phyloP scores from a whole-genome alignment of 2,113 vertebrate species.

The Diadophis punctatus region DNA sequence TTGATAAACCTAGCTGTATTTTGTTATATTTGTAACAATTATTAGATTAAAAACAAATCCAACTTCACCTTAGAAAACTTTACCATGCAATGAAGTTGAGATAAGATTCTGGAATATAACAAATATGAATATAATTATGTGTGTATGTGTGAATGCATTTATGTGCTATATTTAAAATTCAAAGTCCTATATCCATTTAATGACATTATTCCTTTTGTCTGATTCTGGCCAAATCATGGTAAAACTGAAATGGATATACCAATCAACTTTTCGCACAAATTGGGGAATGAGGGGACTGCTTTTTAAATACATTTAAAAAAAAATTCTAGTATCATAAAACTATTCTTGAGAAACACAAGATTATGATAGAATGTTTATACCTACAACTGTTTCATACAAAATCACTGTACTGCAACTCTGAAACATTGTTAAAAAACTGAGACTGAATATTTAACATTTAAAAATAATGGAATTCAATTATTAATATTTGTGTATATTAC shows the following conservation, averaged over 20 bases:
- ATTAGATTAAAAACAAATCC: conserved; percentile 17
- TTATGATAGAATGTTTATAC: neutral
- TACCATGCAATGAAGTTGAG: neutral
- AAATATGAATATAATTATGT: neutral
- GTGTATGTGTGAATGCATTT: conserved; percentile 13
- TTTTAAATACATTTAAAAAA: conserved; percentile 27
- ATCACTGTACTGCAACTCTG: neutral
- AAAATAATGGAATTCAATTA: conserved; percentile 15
- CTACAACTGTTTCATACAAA: conserved; percentile 7
- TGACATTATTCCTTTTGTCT: neutral
- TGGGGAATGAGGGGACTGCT: neutral
- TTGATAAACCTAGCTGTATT: neutral
- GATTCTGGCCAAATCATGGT: neutral
- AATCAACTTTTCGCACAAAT: neutral
- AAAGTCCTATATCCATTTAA: neutral
- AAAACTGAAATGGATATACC: neutral
- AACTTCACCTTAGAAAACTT: neutral
- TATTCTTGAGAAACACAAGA: neutral
- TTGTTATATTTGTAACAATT: conserved; percentile 29
- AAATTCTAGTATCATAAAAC: conserved; percentile 4
- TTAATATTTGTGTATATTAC: neutral
- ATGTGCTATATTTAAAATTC: neutral
- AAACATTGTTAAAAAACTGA: neutral
- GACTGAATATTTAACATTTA: conserved; percentile 8
- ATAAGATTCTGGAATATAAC: conserved; percentile 2